These are phyloP conservation scores for Labeo rohita DNA, from an alignment of 2,113 vertebrate species.

Conservation along the genomic window DNA sequence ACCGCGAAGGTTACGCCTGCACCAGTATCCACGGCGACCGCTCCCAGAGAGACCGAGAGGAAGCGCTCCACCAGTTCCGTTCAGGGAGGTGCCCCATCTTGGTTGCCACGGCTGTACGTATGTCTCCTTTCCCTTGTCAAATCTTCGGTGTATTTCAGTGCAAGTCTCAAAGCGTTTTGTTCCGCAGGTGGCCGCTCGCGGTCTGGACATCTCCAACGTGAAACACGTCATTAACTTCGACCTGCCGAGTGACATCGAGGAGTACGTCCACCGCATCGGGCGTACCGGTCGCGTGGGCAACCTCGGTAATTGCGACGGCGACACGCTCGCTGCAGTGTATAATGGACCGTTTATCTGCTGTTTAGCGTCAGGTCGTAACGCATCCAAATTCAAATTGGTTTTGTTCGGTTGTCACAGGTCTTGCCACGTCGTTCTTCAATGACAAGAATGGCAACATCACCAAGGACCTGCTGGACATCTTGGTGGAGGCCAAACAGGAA, in stretches of 20 bases:
- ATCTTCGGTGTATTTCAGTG: not conserved
- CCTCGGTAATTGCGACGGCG: conserved; percentile 79
- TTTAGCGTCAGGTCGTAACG: too few relatives aligned
- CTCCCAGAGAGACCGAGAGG: conserved; percentile 94
- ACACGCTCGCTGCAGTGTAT: not conserved
- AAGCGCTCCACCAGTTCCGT: conserved; percentile 94
- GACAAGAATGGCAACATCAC: conserved; percentile 94
- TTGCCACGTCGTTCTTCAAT: conserved; percentile 98
- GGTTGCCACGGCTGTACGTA: conserved; percentile 94
- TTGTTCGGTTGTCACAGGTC: conserved; percentile 71
- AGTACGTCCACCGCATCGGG: conserved; percentile 97
- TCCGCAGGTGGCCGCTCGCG: conserved; percentile 91
- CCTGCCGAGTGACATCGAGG: conserved; percentile 96
- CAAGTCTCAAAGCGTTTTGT: not conserved
- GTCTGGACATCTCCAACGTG: conserved; percentile 96
- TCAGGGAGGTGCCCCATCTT: conserved; percentile 96
- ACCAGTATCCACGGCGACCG: conserved; percentile 98
- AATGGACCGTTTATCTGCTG: too few relatives aligned
- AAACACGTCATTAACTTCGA: conserved; percentile 99
- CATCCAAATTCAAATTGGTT: too few relatives aligned
- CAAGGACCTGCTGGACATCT: conserved; percentile 94
- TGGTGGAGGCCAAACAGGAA: conserved; percentile 97
- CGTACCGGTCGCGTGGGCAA: conserved; percentile 97
- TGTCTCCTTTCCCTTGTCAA: not conserved
- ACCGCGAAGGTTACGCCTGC: conserved; percentile 93